Evolutionary conservation across 2,888 invertebrate species (phyloP), one percentile per base, ranked within the genome.

Genomic region (Xestia ashworthii): DNA sequence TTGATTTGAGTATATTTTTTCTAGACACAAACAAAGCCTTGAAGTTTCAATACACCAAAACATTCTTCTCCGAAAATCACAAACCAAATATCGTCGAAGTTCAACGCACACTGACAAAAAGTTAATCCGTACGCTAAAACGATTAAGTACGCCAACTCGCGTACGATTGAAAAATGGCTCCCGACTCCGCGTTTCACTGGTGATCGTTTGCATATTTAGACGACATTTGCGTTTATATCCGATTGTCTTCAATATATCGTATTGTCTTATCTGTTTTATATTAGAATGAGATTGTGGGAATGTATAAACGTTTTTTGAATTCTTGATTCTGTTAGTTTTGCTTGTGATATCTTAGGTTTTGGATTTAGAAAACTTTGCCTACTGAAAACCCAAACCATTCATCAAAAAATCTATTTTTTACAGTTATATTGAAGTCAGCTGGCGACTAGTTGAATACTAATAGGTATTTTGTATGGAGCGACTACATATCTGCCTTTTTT

Each of bases 141-240:
- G 90, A 91, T 92, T 92, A 91, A 89, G 89, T 86, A 86, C 87
- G 87, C 86, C 85, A 84, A 83, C 85, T 86, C 85, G 87, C 85
- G 90, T 81, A 79, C 83, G 84, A 89, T 89, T 91, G 92, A 92
- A 91, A 91, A 91, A 92, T 92, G 89, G 83, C 88, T 86, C 74
- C 81, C 82, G 80, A 84, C 87, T 81, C 83, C 87, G 85, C 88
- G 74, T 86, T 90, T 89, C 86, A 74, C 85, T 86, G 76, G 85
- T 89, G 87, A 89, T 88, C 88, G 90, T 92, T 92, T 92, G 90
- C 92, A 92, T 92, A 92, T 89, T 90, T 88, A 87, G 86, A 84
- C 77, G 86, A 86, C 82, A 84, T 87, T 88, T 70, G 66, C 80
- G 77, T 88, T 83, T 86, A 85, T 89, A 84, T 85, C 79, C 82